phyloP scores from a whole-genome alignment of 2,797 vertebrate genomes.

The Lepilemur ruficaudatus region DNA sequence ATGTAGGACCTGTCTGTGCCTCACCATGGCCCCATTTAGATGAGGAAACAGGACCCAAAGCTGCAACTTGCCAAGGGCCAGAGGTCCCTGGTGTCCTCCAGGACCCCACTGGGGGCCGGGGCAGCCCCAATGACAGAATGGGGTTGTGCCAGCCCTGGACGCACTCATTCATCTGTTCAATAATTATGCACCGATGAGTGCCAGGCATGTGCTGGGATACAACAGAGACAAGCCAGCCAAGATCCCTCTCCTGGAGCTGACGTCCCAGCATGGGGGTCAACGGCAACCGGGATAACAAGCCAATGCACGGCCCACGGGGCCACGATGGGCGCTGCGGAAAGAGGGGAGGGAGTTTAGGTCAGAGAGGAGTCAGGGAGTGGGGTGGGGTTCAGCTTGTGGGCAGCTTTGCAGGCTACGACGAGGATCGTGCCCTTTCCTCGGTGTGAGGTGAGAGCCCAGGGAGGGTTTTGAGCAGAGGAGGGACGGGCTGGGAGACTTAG shows the following conservation, averaged over 20 bases:
- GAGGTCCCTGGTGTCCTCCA: neutral
- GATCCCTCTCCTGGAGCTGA: neutral
- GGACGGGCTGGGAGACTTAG: neutral
- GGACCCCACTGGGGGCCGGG: neutral
- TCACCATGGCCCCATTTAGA: neutral
- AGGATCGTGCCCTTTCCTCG: neutral
- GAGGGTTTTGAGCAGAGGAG: neutral
- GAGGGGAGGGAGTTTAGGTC: neutral
- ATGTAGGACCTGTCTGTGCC: neutral
- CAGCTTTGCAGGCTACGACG: neutral
- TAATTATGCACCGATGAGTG: neutral
- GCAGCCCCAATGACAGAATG: neutral
- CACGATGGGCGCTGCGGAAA: neutral
- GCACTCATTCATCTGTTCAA: neutral
- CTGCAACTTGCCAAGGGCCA: neutral
- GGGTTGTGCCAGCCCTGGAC: neutral
- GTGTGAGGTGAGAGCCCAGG: neutral
- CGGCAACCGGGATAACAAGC: neutral
- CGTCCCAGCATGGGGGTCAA: neutral
- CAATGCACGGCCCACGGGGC: fast-evolving
- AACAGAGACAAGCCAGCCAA: neutral
- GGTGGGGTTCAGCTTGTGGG: neutral
- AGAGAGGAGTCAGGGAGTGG: neutral
- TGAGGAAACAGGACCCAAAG: neutral
- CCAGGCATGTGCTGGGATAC: neutral